Percentiles rank a stretch among this genome's conserved stretches.
Conservation (phyloP, 2,888 invertebrate genomes). For the Lingula anatina region DNA sequence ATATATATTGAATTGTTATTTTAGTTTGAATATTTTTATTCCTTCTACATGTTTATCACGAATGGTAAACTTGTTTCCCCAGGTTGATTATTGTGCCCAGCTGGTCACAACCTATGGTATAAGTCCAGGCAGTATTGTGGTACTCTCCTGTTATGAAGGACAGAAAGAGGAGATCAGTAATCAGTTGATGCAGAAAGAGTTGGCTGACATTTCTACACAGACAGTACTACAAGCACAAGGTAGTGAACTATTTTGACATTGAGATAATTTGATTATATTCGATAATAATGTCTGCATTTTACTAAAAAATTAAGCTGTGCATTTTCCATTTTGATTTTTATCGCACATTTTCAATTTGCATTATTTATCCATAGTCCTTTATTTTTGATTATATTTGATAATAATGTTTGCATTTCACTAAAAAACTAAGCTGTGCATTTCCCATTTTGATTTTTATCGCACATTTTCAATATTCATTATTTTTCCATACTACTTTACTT, state of each 20-base stretch:
- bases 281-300: no score
- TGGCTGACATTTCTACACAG: constrained; percentile 13
- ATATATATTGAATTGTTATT: no score
- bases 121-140: constrained; percentile 18
- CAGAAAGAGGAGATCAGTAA: constrained; percentile 26
- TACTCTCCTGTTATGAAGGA: constrained; percentile 30
- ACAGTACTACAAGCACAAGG: constrained; percentile 24
- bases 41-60: neutral
- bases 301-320: no score
- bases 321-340: neutral
- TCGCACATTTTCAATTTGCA: neutral
- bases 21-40: neutral
- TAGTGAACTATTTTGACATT: constrained; percentile 8
- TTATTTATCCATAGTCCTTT: neutral
- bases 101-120: constrained; percentile 23
- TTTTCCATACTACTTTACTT: no score
- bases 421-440: no score
- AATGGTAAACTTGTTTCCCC: no score
- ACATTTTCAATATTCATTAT: neutral
- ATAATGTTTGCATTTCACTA: no score
- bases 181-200: constrained; percentile 11
- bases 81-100: constrained; percentile 24
- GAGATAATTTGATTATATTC: constrained; percentile 1
- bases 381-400: no score
- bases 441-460: neutral